These are phyloP conservation scores for Drosophila buzzatii DNA, from an alignment of 2,888 invertebrate genomes.

Conservation along the genomic window DNA sequence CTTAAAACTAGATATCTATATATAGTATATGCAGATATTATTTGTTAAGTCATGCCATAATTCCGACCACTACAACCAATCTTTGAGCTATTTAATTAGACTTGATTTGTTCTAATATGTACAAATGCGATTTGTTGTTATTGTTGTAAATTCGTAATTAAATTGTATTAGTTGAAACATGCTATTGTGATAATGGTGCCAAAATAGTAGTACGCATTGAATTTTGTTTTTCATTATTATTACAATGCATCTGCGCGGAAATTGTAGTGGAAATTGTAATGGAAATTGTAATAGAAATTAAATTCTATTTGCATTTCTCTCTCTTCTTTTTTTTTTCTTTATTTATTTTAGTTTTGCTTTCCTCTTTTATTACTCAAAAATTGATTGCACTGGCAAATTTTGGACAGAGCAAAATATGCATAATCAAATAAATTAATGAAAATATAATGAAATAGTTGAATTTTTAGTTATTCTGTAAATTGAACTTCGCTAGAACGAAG, in stretches of 20 bases:
- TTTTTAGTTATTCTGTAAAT: not conserved
- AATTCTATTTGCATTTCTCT: constrained; percentile 24
- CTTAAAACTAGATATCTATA: constrained; percentile 19
- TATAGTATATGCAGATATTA: constrained; percentile 4
- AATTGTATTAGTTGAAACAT: constrained; percentile 46
- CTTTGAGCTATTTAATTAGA: constrained; percentile 69
- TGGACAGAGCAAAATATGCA: constrained; percentile 22
- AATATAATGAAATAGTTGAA: constrained; percentile 1
- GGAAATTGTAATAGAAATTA: constrained; percentile 10
- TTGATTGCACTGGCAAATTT: constrained; percentile 82
- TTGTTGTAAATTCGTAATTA: constrained; percentile 33
- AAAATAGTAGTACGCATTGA: constrained; percentile 39
- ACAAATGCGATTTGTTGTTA: constrained; percentile 41
- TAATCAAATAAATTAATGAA: constrained; percentile 8
- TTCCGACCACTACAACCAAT: constrained; percentile 83
- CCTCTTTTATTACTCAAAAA: constrained; percentile 75
- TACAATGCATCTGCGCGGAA: constrained; percentile 23
- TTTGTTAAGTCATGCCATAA: constrained; percentile 60
- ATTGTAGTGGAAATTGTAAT: constrained; percentile 16
- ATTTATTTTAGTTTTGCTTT: not conserved
- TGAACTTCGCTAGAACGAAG: constrained; percentile 33
- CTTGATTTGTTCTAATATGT: constrained; percentile 34
- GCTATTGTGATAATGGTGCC: constrained; percentile 42
- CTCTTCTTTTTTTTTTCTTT: not conserved
- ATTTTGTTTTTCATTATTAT: constrained; percentile 20